A percentile compares a stretch with the other conserved stretches of the same genome.
These are phyloP conservation scores for Pempheris klunzingeri DNA, from an alignment of 2,797 vertebrate genomes.

Conservation along the genomic window DNA sequence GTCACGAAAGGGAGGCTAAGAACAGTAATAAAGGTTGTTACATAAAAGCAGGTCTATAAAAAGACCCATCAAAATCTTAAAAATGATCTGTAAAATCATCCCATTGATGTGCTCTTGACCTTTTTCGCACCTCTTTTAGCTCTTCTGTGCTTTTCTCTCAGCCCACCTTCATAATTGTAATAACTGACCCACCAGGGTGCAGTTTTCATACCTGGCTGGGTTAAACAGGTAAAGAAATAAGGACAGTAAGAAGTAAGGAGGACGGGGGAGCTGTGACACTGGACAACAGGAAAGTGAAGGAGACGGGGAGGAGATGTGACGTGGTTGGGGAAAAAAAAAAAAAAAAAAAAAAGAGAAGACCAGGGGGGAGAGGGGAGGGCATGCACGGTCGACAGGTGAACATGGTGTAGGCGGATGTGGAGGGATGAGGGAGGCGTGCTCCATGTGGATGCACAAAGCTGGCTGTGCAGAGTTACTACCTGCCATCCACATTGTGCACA, in stretches of 20 bases:
- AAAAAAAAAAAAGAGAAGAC: slow-evolving; percentile 10
- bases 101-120: background rate
- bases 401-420: slow-evolving; percentile 41
- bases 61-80: slow-evolving; percentile 17
- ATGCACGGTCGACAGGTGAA: slow-evolving; percentile 58
- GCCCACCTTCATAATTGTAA: slow-evolving; percentile 37
- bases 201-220: too few species aligned
- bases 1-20: slow-evolving; percentile 24
- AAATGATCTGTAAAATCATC: slow-evolving; percentile 27
- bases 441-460: slow-evolving; percentile 49
- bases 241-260: slow-evolving; percentile 26
- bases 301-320: slow-evolving; percentile 31
- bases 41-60: slow-evolving; percentile 35
- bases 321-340: too few species aligned
- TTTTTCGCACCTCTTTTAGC: slow-evolving; percentile 15
- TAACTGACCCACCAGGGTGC: slow-evolving; percentile 33
- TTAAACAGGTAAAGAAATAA: slow-evolving; percentile 40
- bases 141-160: slow-evolving; percentile 12
- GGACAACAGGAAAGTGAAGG: slow-evolving; percentile 14
- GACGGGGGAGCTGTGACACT: slow-evolving; percentile 27
- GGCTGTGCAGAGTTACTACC: slow-evolving; percentile 32
- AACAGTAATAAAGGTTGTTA: slow-evolving; percentile 33
- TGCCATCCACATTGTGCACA: slow-evolving; percentile 62
- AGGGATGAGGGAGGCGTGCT: slow-evolving; percentile 39
- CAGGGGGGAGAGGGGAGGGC: slow-evolving; percentile 32